These are phyloP conservation scores for Mellilla xanthometata DNA, from an alignment of 2,888 invertebrate species.

Conservation along the genomic window DNA sequence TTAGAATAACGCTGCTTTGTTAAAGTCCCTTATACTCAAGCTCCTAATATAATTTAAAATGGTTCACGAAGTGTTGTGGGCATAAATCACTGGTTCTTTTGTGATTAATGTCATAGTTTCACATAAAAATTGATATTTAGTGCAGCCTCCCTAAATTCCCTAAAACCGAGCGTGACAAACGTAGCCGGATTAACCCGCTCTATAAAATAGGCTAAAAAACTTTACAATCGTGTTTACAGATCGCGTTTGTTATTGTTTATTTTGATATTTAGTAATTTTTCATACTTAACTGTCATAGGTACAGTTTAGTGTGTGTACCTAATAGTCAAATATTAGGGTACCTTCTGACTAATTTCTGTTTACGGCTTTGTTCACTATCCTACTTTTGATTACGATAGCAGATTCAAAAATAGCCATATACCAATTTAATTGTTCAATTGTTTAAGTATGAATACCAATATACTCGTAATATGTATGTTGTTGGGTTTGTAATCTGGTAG, in stretches of 20 bases:
- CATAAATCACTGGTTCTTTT: conserved; percentile 75
- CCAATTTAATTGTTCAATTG: too few relatives aligned
- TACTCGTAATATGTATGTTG: too few relatives aligned
- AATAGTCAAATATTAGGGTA: too few relatives aligned
- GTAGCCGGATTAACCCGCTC: conserved; percentile 52
- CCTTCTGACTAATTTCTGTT: too few relatives aligned
- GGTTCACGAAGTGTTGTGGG: conserved; percentile 52
- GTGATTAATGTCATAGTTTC: conserved; percentile 77
- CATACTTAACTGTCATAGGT: too few relatives aligned
- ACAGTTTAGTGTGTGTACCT: too few relatives aligned
- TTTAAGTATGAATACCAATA: too few relatives aligned
- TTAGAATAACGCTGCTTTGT: conserved; percentile 58
- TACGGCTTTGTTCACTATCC: too few relatives aligned
- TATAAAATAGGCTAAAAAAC: conserved; percentile 53
- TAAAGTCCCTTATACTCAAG: conserved; percentile 40
- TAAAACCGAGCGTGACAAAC: conserved; percentile 57
- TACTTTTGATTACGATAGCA: too few relatives aligned
- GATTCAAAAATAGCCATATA: too few relatives aligned
- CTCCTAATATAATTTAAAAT: conserved; percentile 34
- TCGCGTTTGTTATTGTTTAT: conserved; percentile 68
- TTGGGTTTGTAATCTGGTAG: too few relatives aligned
- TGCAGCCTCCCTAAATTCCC: conserved; percentile 47
- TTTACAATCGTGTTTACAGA: conserved; percentile 72
- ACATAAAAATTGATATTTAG: conserved; percentile 78
- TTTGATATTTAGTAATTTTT: conserved; percentile 47